A percentile compares a stretch with the other conserved stretches of the same genome.
Conservation (phyloP, 2,113 vertebrate species). For the Thryonomys swinderianus region DNA sequence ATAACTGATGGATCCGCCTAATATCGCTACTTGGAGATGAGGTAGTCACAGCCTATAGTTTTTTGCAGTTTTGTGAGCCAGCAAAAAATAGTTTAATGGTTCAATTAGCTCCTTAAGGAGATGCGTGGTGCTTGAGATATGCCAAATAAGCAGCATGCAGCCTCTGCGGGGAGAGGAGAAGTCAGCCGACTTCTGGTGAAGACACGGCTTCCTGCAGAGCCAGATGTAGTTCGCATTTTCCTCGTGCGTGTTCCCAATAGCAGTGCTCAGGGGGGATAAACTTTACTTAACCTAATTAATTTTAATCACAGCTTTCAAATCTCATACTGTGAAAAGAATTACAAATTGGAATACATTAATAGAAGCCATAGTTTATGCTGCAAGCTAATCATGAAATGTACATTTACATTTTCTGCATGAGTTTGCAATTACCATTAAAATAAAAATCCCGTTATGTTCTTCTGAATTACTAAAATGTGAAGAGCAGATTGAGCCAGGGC, state of each 20-base stretch:
- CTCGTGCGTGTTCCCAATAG: constrained; percentile 88
- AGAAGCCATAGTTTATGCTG: constrained; percentile 88
- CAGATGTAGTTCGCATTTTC: constrained; percentile 87
- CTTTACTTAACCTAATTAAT: constrained; percentile 95
- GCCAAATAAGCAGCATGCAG: constrained; percentile 82
- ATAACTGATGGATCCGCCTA: constrained; percentile 23
- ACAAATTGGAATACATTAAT: constrained; percentile 92
- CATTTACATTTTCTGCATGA: constrained; percentile 90
- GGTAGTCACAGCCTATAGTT: constrained; percentile 68
- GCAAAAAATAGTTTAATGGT: constrained; percentile 75
- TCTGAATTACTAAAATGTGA: constrained; percentile 87
- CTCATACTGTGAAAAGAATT: constrained; percentile 92
- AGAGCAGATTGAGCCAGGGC: constrained; percentile 84
- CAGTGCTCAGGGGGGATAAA: constrained; percentile 91
- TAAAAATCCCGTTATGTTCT: constrained; percentile 88
- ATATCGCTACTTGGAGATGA: constrained; percentile 69
- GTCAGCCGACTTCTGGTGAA: constrained; percentile 71
- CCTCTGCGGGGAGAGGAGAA: constrained; percentile 75
- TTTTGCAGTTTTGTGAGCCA: constrained; percentile 79
- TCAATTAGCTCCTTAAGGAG: constrained; percentile 83
- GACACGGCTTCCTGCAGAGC: constrained; percentile 84
- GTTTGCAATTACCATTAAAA: constrained; percentile 89
- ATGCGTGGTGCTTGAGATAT: constrained; percentile 67
- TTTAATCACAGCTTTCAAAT: constrained; percentile 93
- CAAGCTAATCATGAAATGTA: constrained; percentile 88